Base-by-base conservation (phyloP, 2,888 invertebrate species). In the Clitarchus hookeri region DNA sequence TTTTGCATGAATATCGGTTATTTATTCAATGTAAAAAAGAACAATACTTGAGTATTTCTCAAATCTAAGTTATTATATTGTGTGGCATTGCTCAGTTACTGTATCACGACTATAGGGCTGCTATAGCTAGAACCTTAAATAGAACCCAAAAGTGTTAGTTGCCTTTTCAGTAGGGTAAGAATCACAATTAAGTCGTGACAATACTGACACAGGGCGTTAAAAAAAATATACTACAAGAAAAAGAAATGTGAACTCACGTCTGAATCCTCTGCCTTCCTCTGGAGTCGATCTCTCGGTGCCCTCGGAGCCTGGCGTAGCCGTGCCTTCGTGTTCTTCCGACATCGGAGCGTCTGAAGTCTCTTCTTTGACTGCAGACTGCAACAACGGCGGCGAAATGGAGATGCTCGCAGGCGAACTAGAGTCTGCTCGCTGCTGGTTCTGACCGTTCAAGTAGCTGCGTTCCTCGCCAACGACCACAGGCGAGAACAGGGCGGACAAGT, bases 331-430 rank as follows among this genome's bases (percentile, higher is more conserved):
- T 90, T 94, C 94, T 90, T 94, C 94, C 88, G 93, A 93, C 90
- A 92, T 92, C 89, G 93, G 93, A 88, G 93, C 93, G 90, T 94
- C 94, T 90, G 93, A 90, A 89, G 93, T 93, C 90, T 94, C 94
- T 89, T 93, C 93, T 89, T 93, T 92, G 83, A 92, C 92, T 25
- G 90, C 89, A 26, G 91, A 92, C 23, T 93, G 92, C 83, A 92
- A 91, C 82, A 92, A 91, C 36, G 91, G 92, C 19, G 93, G 93
- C 16, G 93, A 92, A 89, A 94, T 91, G 83, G 94, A 94, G 88
- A 93, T 93, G 90, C 94, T 94, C 77, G 93, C 94, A 86, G 94
- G 94, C 88, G 94, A 94, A 90, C 94, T 93, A 86, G 94, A 94
- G 89, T 94, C 94, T 0, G 88, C 88, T 48, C 89, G 85, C 87